Evolutionary conservation across 2,888 invertebrate species (phyloP).

Genomic region (Buathra laborator): DNA sequence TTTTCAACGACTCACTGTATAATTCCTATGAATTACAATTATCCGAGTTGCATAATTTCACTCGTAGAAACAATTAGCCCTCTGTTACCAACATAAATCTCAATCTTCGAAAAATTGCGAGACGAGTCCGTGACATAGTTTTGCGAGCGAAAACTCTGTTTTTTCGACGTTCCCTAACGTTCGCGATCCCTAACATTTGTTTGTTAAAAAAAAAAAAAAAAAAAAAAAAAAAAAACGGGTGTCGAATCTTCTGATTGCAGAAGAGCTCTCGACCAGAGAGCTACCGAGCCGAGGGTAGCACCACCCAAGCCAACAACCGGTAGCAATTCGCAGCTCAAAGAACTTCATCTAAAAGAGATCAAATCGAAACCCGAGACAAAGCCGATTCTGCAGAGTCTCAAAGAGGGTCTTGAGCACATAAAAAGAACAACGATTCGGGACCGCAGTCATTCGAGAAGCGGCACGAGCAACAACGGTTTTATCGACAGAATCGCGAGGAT

Average conservation of each 20-base stretch:
- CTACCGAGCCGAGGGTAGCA: conserved; percentile 82
- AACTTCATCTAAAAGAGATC: conserved; percentile 81
- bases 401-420: conserved; percentile 82
- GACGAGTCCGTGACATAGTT: conserved; percentile 60
- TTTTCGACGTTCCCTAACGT: no score
- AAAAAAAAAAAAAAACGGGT: not conserved
- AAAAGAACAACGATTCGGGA: conserved; percentile 82
- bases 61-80: conserved; percentile 50
- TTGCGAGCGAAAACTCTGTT: not conserved
- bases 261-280: conserved; percentile 82
- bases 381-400: conserved; percentile 82
- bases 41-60: conserved; percentile 23
- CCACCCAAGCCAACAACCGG: conserved; percentile 79
- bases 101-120: conserved; percentile 49
- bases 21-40: conserved; percentile 61
- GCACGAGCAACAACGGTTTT: conserved; percentile 76
- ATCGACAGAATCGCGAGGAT: conserved; percentile 82
- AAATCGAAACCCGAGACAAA: conserved; percentile 82
- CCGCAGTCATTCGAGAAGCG: conserved; percentile 77
- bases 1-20: conserved; percentile 6
- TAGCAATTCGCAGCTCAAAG: conserved; percentile 78
- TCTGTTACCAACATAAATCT: conserved; percentile 5
- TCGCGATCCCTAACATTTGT: no score
- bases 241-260: conserved; percentile 73
- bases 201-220: no score